These are phyloP conservation scores for Campoletis raptor DNA, from an alignment of 2,888 invertebrate species.

Conservation along the genomic window DNA sequence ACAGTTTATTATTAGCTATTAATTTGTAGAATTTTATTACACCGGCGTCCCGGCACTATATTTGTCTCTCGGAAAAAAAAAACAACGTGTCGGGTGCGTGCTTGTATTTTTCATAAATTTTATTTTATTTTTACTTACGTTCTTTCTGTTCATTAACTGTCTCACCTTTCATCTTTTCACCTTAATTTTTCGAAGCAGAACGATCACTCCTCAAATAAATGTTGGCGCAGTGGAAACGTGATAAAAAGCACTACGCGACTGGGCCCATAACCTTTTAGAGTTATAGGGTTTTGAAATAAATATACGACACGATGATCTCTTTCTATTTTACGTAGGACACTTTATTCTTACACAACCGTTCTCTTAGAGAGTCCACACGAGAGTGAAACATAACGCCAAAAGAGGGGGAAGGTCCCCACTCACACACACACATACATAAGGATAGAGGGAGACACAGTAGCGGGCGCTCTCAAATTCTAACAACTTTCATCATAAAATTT, in stretches of 20 bases:
- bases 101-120: neutral
- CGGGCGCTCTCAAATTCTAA: neutral
- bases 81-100: neutral
- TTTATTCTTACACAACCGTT: neutral
- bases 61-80: neutral
- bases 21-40: neutral
- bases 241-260: neutral
- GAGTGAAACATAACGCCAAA: neutral
- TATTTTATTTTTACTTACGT: neutral
- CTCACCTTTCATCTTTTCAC: neutral
- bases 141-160: neutral
- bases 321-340: too few relatives aligned
- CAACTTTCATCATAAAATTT: too few relatives aligned
- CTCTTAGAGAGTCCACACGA: neutral
- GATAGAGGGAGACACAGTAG: neutral
- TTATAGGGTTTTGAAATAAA: too few relatives aligned
- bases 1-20: neutral
- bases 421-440: neutral
- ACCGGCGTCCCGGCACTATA: neutral
- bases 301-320: too few relatives aligned
- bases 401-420: neutral
- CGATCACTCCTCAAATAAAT: neutral
- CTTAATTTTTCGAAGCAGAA: neutral
- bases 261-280: slow-evolving; percentile 9
- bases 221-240: slow-evolving; percentile 2